Percentiles rank a stretch among this genome's conserved stretches.
Evolutionary conservation across 2,888 invertebrate species (phyloP).

Genomic region (Stenodera caucasica): DNA sequence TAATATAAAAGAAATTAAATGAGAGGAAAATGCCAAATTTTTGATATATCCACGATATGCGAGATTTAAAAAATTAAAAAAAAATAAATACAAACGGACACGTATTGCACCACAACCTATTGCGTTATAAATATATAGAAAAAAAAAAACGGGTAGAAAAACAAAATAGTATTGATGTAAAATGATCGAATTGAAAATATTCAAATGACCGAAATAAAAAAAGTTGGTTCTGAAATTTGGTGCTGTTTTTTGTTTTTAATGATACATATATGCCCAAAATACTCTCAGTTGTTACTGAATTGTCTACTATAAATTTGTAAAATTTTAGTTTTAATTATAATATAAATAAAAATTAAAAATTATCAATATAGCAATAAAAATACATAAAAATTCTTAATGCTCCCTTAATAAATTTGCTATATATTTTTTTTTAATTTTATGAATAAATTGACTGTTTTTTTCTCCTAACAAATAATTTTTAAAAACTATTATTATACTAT

Average conservation of each 20-base stretch:
- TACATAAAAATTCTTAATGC: constrained; percentile 19
- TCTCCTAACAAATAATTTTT: neutral
- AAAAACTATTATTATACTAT: neutral
- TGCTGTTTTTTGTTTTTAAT: neutral
- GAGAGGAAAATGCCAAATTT: neutral
- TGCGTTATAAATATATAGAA: constrained; percentile 20
- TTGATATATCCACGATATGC: constrained; percentile 22
- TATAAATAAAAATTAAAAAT: constrained; percentile 16
- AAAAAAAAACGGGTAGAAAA: constrained; percentile 11
- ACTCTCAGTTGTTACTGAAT: constrained; percentile 26
- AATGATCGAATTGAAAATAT: constrained; percentile 7
- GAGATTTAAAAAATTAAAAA: constrained; percentile 4
- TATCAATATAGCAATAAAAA: constrained; percentile 11
- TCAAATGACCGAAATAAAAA: no score
- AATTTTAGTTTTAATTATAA: constrained; percentile 7
- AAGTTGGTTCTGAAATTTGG: no score
- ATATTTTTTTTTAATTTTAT: neutral
- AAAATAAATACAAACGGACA: constrained; percentile 4
- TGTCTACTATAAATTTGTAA: neutral
- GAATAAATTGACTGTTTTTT: neutral
- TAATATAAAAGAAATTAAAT: constrained; percentile 15
- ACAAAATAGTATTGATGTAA: constrained; percentile 17
- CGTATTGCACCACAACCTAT: constrained; percentile 29
- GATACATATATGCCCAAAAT: constrained; percentile 21
- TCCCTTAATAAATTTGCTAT: constrained; percentile 17